Evolutionary conservation across 64 coral and sea anemone genomes (phyloP), one percentile per base, ranked within the genome.

Genomic region (Montipora cactus): DNA sequence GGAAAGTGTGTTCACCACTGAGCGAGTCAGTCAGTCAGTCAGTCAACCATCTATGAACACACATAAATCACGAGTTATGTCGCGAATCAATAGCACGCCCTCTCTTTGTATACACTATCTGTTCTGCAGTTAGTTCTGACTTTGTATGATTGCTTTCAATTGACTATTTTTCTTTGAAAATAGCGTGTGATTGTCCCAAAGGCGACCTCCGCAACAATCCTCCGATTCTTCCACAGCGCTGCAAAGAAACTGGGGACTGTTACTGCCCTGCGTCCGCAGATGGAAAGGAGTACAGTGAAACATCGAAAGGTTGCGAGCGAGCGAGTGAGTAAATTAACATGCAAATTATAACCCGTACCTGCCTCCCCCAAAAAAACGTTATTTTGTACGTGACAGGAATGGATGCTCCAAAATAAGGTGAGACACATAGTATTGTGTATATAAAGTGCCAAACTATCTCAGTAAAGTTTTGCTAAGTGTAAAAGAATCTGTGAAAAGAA

Each of bases 161-260:
- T 19, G 8, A 23, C 6, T 37, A 2, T 7, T 90, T 51, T 79
- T 68, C 59, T 90, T 61, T 44, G 28, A 14, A 74, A n/a, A 2
- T 19, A 90, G 89, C 77, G 18, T 90, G 89, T 81, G 89, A 81
- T 45, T 90, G 89, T 81, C 89, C 89, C 12, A 67, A 81, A 81
- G 89, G 89, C 37, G 76, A 90, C 58, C 77, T 47, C 11, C 44
- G 7, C 8, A 49, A 47, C 62, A 47, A 48, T 71, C 82, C 82
- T n/a, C 82, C 82, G 13, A 71, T 86, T 11, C 82, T 86, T 49
- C 45, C 82, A 70, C 82, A 86, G 49, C 61, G 66, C 13, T 86
- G 82, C 47, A 86, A 19, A 49, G 82, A 86, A 86, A 49, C 15
- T 46, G 82, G 82, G 21, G 82, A 47, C 44, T 86, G 82, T 47